These are phyloP conservation scores for Acanthurus lineatus DNA, from an alignment of 2,797 vertebrate genomes.

Conservation along the genomic window DNA sequence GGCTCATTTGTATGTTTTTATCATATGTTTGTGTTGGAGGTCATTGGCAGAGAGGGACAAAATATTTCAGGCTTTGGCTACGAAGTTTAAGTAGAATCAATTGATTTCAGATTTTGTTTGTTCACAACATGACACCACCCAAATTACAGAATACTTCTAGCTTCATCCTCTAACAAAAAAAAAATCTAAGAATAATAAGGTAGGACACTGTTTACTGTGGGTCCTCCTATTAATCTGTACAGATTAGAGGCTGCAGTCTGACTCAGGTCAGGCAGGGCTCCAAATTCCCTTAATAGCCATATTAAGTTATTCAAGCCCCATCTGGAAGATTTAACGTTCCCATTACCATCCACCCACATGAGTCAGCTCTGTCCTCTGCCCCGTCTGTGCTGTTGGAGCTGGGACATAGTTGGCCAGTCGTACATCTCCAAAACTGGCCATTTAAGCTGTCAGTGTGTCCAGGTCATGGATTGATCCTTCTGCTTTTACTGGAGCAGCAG, in stretches of 20 bases:
- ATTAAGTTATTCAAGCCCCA: slow-evolving; percentile 60
- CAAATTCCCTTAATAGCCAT: slow-evolving; percentile 41
- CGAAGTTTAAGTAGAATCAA: background rate
- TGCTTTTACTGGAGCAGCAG: slow-evolving; percentile 43
- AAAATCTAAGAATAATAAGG: background rate
- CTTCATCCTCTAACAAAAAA: background rate
- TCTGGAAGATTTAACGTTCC: slow-evolving; percentile 68
- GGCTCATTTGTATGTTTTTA: background rate
- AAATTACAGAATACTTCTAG: background rate
- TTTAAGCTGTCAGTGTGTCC: slow-evolving; percentile 49
- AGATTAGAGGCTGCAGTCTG: slow-evolving; percentile 26
- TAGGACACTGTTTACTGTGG: slow-evolving; percentile 4
- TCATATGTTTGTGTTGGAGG: background rate
- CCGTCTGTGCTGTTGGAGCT: slow-evolving; percentile 36
- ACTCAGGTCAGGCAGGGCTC: slow-evolving; percentile 27
- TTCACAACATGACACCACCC: background rate
- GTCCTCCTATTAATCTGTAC: slow-evolving; percentile 21
- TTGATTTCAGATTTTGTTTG: background rate
- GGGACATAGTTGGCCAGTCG: slow-evolving; percentile 37
- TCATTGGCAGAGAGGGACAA: background rate
- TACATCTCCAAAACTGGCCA: slow-evolving; percentile 48
- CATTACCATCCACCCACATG: slow-evolving; percentile 68
- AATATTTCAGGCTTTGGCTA: background rate
- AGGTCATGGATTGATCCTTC: slow-evolving; percentile 44
- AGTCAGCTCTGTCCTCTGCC: slow-evolving; percentile 66